Conservation (phyloP, 1,140 invertebrate species). For the Drosophila nigromelanica region DNA sequence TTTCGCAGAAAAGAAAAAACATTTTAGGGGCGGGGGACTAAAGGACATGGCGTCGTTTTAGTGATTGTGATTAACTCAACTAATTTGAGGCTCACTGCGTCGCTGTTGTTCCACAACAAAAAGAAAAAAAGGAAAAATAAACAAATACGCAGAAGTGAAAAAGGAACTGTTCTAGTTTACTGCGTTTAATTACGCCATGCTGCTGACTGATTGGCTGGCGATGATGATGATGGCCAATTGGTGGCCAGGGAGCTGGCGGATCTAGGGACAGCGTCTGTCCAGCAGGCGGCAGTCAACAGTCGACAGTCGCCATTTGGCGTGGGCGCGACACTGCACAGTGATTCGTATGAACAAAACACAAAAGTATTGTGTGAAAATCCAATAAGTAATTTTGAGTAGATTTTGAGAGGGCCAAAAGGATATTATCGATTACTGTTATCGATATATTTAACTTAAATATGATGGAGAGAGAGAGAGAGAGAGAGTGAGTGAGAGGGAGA, state of each 20-base stretch:
- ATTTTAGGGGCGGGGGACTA: neutral
- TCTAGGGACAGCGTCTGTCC: constrained; percentile 16
- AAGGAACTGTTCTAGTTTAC: neutral
- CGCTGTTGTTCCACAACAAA: constrained; percentile 1
- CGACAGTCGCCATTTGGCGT: constrained; percentile 11
- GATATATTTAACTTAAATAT: too few relatives aligned
- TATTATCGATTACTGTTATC: too few relatives aligned
- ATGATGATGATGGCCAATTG: constrained; percentile 26
- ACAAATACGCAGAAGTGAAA: constrained; percentile 21
- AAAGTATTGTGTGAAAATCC: too few relatives aligned
- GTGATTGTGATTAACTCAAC: constrained; percentile 36
- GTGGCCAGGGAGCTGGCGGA: neutral
- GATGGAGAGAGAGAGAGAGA: too few relatives aligned
- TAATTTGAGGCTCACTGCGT: constrained; percentile 40
- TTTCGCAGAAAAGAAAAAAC: neutral
- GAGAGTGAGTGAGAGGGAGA: too few relatives aligned
- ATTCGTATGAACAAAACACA: too few relatives aligned
- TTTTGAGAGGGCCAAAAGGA: too few relatives aligned
- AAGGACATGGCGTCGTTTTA: neutral
- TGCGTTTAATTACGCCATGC: constrained; percentile 74
- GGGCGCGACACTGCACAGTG: constrained; percentile 25
- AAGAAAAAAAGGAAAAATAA: constrained; percentile 7
- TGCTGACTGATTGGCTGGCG: constrained; percentile 63
- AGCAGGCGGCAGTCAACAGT: constrained; percentile 4
- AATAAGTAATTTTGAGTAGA: too few relatives aligned